Conservation (phyloP, 1,140 invertebrate species). For the Anoplolepis gracilipes region DNA sequence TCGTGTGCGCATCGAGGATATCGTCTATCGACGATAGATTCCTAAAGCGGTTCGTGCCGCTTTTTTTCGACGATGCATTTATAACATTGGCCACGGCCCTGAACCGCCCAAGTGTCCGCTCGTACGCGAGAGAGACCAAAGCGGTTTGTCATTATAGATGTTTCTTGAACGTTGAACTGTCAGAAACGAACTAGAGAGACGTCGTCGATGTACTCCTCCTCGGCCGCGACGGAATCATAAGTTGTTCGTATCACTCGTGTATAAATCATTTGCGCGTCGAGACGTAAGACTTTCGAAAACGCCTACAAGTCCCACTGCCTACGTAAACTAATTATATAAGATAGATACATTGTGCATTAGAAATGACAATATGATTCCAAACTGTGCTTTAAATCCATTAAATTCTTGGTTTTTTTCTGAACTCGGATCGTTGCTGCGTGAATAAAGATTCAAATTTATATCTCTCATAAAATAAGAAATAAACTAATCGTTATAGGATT, state of each 20-base stretch:
- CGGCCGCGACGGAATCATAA: conserved; percentile 19
- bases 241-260: conserved; percentile 12
- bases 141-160: conserved; percentile 73
- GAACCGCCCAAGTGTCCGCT: conserved; percentile 66
- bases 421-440: too few relatives aligned
- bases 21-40: conserved; percentile 76
- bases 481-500: too few relatives aligned
- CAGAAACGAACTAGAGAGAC: conserved; percentile 44
- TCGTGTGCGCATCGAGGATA: conserved; percentile 67
- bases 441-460: too few relatives aligned
- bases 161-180: conserved; percentile 52
- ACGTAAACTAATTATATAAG: conserved; percentile 30
- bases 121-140: conserved; percentile 64
- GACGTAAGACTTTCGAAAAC: conserved; percentile 18
- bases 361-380: not conserved
- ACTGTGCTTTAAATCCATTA: not conserved
- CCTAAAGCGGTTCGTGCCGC: conserved; percentile 47
- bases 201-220: conserved; percentile 42
- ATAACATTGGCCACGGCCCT: conserved; percentile 75
- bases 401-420: not conserved
- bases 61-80: conserved; percentile 69
- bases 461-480: too few relatives aligned
- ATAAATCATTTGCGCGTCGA: conserved; percentile 29
- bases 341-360: not conserved
- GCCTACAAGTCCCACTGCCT: conserved; percentile 7